Conservation (phyloP, 2,113 vertebrate species). For the Zootoca vivipara region DNA sequence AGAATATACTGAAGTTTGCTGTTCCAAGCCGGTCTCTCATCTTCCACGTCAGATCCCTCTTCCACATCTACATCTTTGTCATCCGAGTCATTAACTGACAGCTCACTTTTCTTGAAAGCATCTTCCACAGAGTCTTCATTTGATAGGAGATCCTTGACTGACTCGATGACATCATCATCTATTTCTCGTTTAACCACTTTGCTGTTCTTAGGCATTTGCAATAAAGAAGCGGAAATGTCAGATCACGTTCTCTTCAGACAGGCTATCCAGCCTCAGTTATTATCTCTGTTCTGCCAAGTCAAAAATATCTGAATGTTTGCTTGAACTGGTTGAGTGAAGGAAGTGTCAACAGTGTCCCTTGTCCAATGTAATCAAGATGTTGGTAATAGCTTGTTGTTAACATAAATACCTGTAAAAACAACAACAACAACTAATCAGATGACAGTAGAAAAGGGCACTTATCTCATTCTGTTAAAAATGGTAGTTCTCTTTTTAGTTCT, state of each 20-base stretch:
- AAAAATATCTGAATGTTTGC: conserved; percentile 42
- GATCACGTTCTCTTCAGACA: conserved; percentile 18
- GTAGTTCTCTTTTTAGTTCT: not conserved
- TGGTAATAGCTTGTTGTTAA: conserved; percentile 43
- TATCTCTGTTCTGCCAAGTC: conserved; percentile 19
- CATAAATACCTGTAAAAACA: conserved; percentile 62
- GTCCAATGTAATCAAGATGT: conserved; percentile 46
- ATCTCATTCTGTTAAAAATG: not conserved
- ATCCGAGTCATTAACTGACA: conserved; percentile 84
- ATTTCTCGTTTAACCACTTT: conserved; percentile 95
- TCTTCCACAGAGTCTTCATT: conserved; percentile 93
- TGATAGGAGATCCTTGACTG: conserved; percentile 94
- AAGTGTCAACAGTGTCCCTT: conserved; percentile 41
- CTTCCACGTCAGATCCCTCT: conserved; percentile 83
- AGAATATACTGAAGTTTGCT: conserved; percentile 98
- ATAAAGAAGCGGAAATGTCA: conserved; percentile 25
- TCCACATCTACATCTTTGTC: conserved; percentile 85
- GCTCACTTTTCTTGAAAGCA: conserved; percentile 93
- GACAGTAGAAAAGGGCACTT: conserved; percentile 6
- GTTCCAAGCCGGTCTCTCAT: conserved; percentile 95
- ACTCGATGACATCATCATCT: conserved; percentile 96
- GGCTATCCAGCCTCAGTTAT: conserved; percentile 1
- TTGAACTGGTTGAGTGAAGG: conserved; percentile 30
- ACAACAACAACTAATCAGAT: not conserved
- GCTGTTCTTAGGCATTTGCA: conserved; percentile 98